Conservation (phyloP, 2,113 vertebrate genomes). For the Naja naja region DNA sequence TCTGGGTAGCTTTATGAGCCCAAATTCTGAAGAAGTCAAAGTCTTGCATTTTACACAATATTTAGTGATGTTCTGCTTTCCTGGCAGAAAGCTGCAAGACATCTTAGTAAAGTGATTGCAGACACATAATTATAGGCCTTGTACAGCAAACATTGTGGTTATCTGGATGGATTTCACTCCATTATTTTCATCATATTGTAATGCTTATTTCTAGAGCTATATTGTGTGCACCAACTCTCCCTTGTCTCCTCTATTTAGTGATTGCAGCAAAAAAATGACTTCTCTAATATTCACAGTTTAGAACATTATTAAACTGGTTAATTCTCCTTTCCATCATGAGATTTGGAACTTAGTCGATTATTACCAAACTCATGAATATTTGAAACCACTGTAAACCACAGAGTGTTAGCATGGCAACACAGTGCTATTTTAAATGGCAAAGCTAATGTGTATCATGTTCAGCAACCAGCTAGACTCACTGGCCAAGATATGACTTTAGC, state of each 20-base stretch:
- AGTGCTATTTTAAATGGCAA: background rate
- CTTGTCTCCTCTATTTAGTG: background rate
- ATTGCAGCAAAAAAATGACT: background rate
- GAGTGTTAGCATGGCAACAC: background rate
- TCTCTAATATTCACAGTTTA: background rate
- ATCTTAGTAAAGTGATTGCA: background rate
- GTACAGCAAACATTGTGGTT: background rate
- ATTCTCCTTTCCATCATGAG: background rate
- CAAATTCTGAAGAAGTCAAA: background rate
- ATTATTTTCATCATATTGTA: background rate
- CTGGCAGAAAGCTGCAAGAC: background rate
- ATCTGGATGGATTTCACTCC: background rate
- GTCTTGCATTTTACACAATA: background rate
- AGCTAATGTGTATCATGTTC: background rate
- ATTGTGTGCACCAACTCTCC: background rate
- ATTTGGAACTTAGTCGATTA: background rate
- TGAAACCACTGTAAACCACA: background rate
- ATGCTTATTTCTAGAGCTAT: background rate
- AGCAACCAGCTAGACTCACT: background rate
- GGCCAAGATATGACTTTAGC: background rate
- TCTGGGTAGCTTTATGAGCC: background rate
- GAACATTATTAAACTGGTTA: background rate
- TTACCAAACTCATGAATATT: background rate
- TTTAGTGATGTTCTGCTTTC: background rate
- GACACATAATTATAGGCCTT: background rate